Base-by-base conservation (phyloP, 1,140 invertebrate genomes). In the Drosophila mayri region DNA sequence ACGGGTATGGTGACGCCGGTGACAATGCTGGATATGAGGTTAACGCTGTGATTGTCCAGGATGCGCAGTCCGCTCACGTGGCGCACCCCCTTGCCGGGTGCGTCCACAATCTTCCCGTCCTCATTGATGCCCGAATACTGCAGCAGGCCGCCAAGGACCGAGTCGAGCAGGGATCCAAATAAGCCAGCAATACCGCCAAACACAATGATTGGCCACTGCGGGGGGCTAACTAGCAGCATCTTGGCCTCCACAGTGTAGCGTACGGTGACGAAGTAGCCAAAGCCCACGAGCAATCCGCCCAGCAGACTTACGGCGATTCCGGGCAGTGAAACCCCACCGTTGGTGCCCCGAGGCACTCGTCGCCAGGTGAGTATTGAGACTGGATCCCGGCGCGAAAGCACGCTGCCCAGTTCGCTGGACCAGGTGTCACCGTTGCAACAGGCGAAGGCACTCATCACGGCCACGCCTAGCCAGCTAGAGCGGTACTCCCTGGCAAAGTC, bases 11-110 rank as follows among this genome's bases (percentile, higher is more conserved):
- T 92, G 8, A 98, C 86, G 11, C 95, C 96, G 70, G 96, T 97
- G 2, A 96, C 92, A 43, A 98, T 94, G 61, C 95, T 96, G 0
- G 97, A 96, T 54, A 98, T 93, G 18, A 99, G 94, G 93, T 98
- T 99, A 0, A 99, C 97, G 93, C 96, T 96, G 84, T 98, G 97
- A 92, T 98, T 98, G 91, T 98, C 97, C n/a, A 99, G 92, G 47
- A 98, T 93, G 76, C 95, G 94, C 64, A 94, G 92, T 25, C 98
- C 98, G 90, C 95, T 95, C 55, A 98, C 97, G 88, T 97, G 95
- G 64, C 95, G 95, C 1, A 98, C 94, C 30, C 95, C 94, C 76
- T 94, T 93, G 22, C 95, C 96, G 22, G 96, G 95, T 38, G 94
- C 93, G 64, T 97, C 96, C 0, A 97, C 97, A 71, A 98, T 95